Conservation (phyloP, 2,888 invertebrate species). For the Piscicola geometra region DNA sequence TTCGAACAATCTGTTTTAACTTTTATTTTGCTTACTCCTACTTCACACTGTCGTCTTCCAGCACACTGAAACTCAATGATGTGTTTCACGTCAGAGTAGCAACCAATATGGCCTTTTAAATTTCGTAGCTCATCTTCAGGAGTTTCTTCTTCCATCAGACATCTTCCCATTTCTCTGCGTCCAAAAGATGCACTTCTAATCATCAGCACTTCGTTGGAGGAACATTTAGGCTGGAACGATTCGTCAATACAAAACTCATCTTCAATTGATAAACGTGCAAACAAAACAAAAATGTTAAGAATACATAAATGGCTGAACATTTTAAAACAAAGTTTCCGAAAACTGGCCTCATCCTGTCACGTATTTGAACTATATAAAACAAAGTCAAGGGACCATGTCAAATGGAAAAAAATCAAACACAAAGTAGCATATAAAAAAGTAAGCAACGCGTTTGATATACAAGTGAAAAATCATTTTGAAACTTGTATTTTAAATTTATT, state of each 20-base stretch:
- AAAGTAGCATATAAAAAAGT: background rate
- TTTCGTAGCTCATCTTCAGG: background rate
- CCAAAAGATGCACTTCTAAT: slow-evolving; percentile 20
- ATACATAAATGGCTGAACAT: no score
- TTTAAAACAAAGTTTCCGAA: no score
- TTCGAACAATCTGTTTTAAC: slow-evolving; percentile 6
- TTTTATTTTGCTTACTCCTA: slow-evolving; percentile 9
- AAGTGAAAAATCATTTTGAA: background rate
- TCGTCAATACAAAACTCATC: slow-evolving; percentile 26
- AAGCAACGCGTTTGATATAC: background rate
- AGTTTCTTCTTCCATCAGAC: slow-evolving; percentile 7
- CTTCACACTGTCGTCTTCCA: slow-evolving; percentile 16
- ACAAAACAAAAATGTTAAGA: background rate
- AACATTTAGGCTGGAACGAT: slow-evolving; percentile 25
- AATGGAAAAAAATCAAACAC: background rate
- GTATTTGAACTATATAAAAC: no score
- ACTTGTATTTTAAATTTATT: no score
- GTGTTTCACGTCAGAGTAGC: slow-evolving; percentile 15
- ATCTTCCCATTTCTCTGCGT: slow-evolving; percentile 14
- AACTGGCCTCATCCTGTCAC: no score
- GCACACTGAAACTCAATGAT: slow-evolving; percentile 20
- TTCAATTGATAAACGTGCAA: background rate
- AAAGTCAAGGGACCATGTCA: background rate
- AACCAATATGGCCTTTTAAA: background rate
- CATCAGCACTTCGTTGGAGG: slow-evolving; percentile 15